Percentiles rank a stretch among this genome's conserved stretches.
phyloP scores from a whole-genome alignment of 1,140 invertebrate genomes.

The Nomia melanderi region DNA sequence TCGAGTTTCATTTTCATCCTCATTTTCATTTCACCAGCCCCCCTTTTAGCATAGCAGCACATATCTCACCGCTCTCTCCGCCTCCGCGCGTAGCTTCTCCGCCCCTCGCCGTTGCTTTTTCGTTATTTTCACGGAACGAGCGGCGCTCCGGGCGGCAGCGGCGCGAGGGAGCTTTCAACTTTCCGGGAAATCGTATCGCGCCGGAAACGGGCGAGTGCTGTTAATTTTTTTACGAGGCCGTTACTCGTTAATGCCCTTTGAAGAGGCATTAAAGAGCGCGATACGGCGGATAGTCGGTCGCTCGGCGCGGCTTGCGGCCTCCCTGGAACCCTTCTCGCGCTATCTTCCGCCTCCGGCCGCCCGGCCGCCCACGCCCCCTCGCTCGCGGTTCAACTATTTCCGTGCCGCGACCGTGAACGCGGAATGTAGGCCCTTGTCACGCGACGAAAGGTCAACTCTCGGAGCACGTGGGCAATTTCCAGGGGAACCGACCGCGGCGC shows the following conservation, averaged over 20 bases:
- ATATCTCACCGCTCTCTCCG: too few relatives aligned
- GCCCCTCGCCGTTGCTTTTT: not conserved
- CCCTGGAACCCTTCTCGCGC: not conserved
- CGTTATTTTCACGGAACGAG: constrained; percentile 30
- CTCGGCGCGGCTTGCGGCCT: not conserved
- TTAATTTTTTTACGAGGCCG: constrained; percentile 47
- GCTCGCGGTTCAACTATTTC: constrained; percentile 22
- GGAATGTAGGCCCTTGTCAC: constrained; percentile 40
- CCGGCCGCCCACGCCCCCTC: not conserved
- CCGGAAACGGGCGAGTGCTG: constrained; percentile 24
- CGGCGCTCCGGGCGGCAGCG: not conserved
- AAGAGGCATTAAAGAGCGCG: constrained; percentile 30
- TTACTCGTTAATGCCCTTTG: constrained; percentile 40
- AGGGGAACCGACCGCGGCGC: not conserved
- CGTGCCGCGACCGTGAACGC: constrained; percentile 44
- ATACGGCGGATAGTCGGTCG: constrained; percentile 17
- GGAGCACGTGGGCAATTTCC: constrained; percentile 35
- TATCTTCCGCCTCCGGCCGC: not conserved
- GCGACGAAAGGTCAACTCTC: constrained; percentile 47
- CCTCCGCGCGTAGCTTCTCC: too few relatives aligned
- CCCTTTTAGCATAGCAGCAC: too few relatives aligned
- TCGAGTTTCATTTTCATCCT: too few relatives aligned
- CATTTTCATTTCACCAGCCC: too few relatives aligned
- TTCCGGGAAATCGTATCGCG: constrained; percentile 23
- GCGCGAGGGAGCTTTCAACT: not conserved